phyloP scores from a whole-genome alignment of 1,140 invertebrate genomes.

The Lepidotrigona ventralis region DNA sequence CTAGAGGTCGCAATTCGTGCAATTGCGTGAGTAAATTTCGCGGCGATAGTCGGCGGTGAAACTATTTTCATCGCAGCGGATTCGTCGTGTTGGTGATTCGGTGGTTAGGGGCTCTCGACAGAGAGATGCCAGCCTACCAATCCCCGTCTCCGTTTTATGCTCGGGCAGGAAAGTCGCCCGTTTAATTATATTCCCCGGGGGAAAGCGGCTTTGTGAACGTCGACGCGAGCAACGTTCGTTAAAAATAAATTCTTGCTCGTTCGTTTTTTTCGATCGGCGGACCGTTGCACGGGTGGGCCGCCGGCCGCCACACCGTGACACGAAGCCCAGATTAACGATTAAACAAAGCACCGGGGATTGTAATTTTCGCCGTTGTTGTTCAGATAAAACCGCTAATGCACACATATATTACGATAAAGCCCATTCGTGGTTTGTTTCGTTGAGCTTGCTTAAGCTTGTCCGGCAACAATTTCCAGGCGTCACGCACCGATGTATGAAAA shows the following conservation, averaged over 20 bases:
- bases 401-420: conserved; percentile 58
- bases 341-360: conserved; percentile 35
- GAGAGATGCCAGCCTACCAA: too few species aligned
- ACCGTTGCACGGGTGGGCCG: neutral
- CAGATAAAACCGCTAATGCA: conserved; percentile 48
- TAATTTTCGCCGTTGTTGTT: conserved; percentile 40
- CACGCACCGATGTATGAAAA: conserved; percentile 37
- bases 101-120: neutral
- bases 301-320: neutral
- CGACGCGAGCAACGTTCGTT: neutral
- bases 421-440: conserved; percentile 8
- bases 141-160: neutral
- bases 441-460: conserved; percentile 12
- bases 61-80: neutral
- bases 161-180: neutral
- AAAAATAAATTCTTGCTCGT: conserved; percentile 23
- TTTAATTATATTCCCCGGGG: neutral
- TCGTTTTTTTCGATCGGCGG: conserved; percentile 15
- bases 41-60: neutral
- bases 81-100: neutral
- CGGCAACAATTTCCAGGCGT: conserved; percentile 39
- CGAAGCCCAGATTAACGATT: conserved; percentile 28
- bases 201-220: neutral
- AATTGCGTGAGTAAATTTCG: neutral
- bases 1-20: neutral